Percentiles rank a stretch among this genome's conserved stretches.
phyloP scores from a whole-genome alignment of 2,888 invertebrate genomes.

The Amaurobius ferox region DNA sequence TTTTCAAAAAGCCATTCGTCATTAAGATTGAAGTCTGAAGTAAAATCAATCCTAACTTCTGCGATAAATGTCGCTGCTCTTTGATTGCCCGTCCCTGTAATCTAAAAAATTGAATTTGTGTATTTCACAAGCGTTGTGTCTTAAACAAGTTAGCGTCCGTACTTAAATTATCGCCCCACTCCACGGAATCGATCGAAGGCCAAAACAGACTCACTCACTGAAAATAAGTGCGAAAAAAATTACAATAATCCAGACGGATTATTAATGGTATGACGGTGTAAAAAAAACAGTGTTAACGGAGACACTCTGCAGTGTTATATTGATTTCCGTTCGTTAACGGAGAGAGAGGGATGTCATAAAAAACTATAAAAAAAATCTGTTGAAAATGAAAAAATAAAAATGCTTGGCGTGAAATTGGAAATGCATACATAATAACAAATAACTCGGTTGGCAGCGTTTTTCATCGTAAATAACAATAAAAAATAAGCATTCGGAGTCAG shows the following conservation, averaged over 20 bases:
- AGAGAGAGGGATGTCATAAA: slow-evolving; percentile 12
- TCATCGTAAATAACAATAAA: slow-evolving; percentile 40
- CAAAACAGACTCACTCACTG: slow-evolving; percentile 18
- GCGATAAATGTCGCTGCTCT: not conserved
- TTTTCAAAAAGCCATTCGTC: too few relatives aligned
- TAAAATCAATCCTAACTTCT: too few relatives aligned
- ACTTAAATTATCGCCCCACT: slow-evolving; percentile 49
- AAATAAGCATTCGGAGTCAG: slow-evolving; percentile 13
- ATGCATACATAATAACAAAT: slow-evolving; percentile 71
- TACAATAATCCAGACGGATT: slow-evolving; percentile 43
- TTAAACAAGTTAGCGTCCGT: slow-evolving; percentile 44
- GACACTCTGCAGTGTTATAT: slow-evolving; percentile 23
- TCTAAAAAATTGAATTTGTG: not conserved
- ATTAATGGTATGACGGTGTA: slow-evolving; percentile 47
- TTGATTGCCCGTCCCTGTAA: not conserved
- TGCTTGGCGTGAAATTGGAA: slow-evolving; percentile 59
- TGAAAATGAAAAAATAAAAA: slow-evolving; percentile 29
- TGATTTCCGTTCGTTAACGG: slow-evolving; percentile 55
- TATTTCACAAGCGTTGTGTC: slow-evolving; percentile 14
- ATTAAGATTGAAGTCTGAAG: too few relatives aligned
- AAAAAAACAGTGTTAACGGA: slow-evolving; percentile 28
- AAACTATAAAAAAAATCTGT: slow-evolving; percentile 13
- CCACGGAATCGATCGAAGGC: slow-evolving; percentile 36
- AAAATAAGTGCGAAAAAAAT: slow-evolving; percentile 4
- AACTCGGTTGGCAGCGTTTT: slow-evolving; percentile 47